Conservation (phyloP, 2,888 invertebrate species). For the Plagodis dolabraria region DNA sequence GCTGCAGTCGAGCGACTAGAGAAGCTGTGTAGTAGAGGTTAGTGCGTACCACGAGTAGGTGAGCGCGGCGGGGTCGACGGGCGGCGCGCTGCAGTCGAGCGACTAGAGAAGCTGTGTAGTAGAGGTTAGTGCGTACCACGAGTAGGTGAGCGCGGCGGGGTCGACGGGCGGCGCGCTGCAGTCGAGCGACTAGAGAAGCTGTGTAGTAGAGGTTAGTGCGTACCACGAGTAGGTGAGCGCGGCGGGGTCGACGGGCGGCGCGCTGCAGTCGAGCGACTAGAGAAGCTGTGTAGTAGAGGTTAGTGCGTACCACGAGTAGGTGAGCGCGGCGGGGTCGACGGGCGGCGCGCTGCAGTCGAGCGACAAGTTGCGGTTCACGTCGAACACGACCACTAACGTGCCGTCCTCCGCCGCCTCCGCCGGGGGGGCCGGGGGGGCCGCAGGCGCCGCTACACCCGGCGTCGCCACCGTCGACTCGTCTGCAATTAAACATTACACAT, state of each 20-base stretch:
- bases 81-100: constrained; percentile 53
- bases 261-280: too few relatives aligned
- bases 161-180: constrained; percentile 47
- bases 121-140: too few relatives aligned
- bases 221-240: neutral
- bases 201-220: too few relatives aligned
- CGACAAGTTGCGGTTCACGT: constrained; percentile 52
- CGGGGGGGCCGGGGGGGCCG: neutral
- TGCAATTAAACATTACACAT: constrained; percentile 6
- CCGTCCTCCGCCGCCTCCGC: constrained; percentile 17
- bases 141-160: constrained; percentile 34
- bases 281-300: neutral
- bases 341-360: constrained; percentile 53
- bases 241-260: too few relatives aligned
- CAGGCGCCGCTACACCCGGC: constrained; percentile 4
- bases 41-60: constrained; percentile 56
- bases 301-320: constrained; percentile 55
- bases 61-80: constrained; percentile 34
- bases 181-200: constrained; percentile 57
- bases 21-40: too few relatives aligned
- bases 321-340: constrained; percentile 33
- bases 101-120: too few relatives aligned
- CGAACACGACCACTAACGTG: constrained; percentile 42
- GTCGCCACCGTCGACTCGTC: constrained; percentile 11
- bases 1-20: constrained; percentile 58